A percentile compares a stretch with the other conserved stretches of the same genome.
Evolutionary conservation across 2,113 vertebrate species (phyloP).

Genomic region (Addax nasomaculatus): DNA sequence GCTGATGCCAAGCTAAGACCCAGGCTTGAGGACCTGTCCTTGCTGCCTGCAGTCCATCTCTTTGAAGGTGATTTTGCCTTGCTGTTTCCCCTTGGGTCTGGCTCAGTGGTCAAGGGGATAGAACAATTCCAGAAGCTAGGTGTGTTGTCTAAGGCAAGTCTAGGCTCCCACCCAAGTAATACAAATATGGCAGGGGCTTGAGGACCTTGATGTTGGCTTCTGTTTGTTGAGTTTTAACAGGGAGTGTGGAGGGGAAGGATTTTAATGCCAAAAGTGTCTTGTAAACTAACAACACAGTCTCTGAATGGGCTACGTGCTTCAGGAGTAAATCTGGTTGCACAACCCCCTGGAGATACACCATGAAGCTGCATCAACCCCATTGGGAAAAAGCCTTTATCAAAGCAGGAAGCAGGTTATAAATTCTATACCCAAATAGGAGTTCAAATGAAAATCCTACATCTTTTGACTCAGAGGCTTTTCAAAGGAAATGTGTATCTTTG

Average conservation of each 20-base stretch:
- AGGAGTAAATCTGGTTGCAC: background rate
- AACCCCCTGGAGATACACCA: background rate
- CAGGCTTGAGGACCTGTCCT: background rate
- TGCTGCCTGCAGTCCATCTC: background rate
- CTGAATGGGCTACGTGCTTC: background rate
- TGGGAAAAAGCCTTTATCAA: background rate
- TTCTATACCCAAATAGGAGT: background rate
- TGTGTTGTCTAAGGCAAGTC: background rate
- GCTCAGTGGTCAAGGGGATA: background rate
- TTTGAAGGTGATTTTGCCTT: background rate
- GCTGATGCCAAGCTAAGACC: background rate
- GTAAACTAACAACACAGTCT: background rate
- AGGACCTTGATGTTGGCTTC: background rate
- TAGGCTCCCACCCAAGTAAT: background rate
- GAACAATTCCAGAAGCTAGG: background rate
- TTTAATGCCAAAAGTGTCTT: background rate
- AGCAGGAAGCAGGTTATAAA: background rate
- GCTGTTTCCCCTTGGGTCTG: background rate
- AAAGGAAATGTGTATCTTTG: conserved; percentile 32
- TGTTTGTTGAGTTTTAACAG: background rate
- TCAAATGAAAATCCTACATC: conserved; percentile 10
- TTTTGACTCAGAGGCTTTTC: conserved; percentile 18
- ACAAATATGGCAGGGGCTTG: background rate
- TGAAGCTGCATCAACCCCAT: background rate
- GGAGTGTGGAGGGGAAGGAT: background rate